phyloP scores from a whole-genome alignment of 2,113 vertebrate genomes.

The Pangasianodon hypophthalmus region DNA sequence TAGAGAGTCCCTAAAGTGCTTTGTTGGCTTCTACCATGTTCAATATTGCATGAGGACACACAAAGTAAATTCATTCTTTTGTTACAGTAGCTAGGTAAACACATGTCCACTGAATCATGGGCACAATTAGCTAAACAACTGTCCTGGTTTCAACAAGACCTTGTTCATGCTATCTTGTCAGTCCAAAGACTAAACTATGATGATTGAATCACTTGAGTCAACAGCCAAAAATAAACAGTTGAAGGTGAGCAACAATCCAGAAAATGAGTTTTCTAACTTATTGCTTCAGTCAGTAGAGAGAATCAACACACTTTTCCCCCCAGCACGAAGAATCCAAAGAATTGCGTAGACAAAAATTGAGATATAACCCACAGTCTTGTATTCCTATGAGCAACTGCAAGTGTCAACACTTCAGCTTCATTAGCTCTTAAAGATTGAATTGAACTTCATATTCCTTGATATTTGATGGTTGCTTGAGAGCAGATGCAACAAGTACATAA shows the following conservation, averaged over 20 bases:
- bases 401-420: slow-evolving; percentile 73
- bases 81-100: slow-evolving; percentile 74
- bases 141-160: slow-evolving; percentile 54
- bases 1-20: slow-evolving; percentile 64
- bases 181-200: background rate
- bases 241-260: slow-evolving; percentile 62
- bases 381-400: slow-evolving; percentile 52
- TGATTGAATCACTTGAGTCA: slow-evolving; percentile 12
- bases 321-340: background rate
- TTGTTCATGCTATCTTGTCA: background rate
- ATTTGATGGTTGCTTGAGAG: slow-evolving; percentile 96
- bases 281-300: background rate
- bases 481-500: slow-evolving; percentile 97
- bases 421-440: slow-evolving; percentile 81
- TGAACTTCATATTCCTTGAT: slow-evolving; percentile 91
- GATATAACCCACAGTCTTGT: slow-evolving; percentile 42
- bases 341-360: background rate
- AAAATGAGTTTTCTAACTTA: slow-evolving; percentile 7
- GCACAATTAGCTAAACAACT: slow-evolving; percentile 75
- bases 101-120: slow-evolving; percentile 68
- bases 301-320: slow-evolving; percentile 27
- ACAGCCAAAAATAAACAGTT: slow-evolving; percentile 16
- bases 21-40: slow-evolving; percentile 67
- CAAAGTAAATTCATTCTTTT: slow-evolving; percentile 71
- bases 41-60: slow-evolving; percentile 74